Evolutionary conservation across 2,888 invertebrate genomes (phyloP), one percentile per base, ranked within the genome.

Genomic region (Priocnemis perturbator): DNA sequence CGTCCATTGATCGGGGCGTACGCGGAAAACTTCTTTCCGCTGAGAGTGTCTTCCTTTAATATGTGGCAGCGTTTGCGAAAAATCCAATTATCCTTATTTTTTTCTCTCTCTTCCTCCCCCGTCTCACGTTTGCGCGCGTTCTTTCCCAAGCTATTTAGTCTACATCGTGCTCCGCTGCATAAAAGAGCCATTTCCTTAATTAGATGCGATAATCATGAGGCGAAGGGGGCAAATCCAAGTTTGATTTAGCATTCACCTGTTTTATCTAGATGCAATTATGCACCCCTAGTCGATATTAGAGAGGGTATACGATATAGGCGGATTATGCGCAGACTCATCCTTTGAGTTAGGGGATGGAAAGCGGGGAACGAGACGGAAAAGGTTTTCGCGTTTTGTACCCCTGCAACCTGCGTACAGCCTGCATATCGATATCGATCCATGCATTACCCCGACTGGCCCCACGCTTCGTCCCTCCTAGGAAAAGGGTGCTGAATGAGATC

Each of bases 211-310:
- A 81, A 83, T 84, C 81, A 70, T 66, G 67, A 69, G 60, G 59
- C 67, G 75, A 74, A 67, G 73, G 77, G 72, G 77, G 75, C 74
- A 78, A 83, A 78, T 81, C 81, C 79, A 78, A 83, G 83, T 84
- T 84, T 83, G 85, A 85, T 86, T 86, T 83, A 83, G 79, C 82
- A 82, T 84, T 85, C 83, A 83, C 85, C 85, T 85, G 85, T 86
- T 86, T 86, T 86, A 85, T 85, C 85, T 83, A 81, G 83, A 86
- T 86, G 85, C 86, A 86, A 86, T 86, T 86, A 86, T 86, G 85
- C 86, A 86, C 86, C 86, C 86, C 79, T 75, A 74, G 69, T 45
- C 66, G 75, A 72, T 76, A 78, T 73, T 64, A 66, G 76, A 77
- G 78, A 72, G 59, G 53, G 59, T 17, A 48, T 47, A 70, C 77